phyloP scores from a whole-genome alignment of 2,113 vertebrate genomes.

The Mormyrus lacerda region DNA sequence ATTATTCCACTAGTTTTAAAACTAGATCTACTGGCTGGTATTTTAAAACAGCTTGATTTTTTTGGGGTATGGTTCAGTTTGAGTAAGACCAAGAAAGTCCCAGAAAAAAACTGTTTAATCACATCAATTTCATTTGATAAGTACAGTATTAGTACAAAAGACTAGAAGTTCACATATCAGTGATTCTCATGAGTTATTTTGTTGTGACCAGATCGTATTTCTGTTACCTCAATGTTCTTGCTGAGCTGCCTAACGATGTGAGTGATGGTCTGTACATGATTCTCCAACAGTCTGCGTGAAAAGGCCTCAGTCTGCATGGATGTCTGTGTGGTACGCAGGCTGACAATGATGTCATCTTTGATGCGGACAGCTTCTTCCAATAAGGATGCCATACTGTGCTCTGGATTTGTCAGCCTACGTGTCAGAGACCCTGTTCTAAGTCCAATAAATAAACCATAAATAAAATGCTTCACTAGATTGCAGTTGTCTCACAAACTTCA shows the following conservation, averaged over 20 bases:
- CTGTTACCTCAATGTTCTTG: slow-evolving; percentile 62
- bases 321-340: slow-evolving; percentile 48
- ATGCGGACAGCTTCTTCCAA: slow-evolving; percentile 70
- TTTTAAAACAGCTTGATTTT: not conserved
- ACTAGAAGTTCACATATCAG: not conserved
- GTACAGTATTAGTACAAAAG: not conserved
- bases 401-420: slow-evolving; percentile 53
- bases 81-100: not conserved
- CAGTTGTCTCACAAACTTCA: not conserved
- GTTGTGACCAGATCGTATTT: not conserved
- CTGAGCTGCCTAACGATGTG: slow-evolving; percentile 70
- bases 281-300: slow-evolving; percentile 65
- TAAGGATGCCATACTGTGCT: slow-evolving; percentile 57
- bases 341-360: slow-evolving; percentile 62
- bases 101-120: not conserved
- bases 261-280: slow-evolving; percentile 67
- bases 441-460: not conserved
- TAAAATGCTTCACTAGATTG: not conserved
- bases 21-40: slow-evolving; percentile 23
- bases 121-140: not conserved
- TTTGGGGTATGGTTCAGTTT: slow-evolving; percentile 10
- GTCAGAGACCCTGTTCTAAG: slow-evolving; percentile 45
- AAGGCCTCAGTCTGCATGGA: slow-evolving; percentile 49
- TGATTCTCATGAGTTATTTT: not conserved
- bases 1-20: slow-evolving; percentile 17